Conservation (phyloP, 2,113 vertebrate species). For the Psilopsiagon aymara region DNA sequence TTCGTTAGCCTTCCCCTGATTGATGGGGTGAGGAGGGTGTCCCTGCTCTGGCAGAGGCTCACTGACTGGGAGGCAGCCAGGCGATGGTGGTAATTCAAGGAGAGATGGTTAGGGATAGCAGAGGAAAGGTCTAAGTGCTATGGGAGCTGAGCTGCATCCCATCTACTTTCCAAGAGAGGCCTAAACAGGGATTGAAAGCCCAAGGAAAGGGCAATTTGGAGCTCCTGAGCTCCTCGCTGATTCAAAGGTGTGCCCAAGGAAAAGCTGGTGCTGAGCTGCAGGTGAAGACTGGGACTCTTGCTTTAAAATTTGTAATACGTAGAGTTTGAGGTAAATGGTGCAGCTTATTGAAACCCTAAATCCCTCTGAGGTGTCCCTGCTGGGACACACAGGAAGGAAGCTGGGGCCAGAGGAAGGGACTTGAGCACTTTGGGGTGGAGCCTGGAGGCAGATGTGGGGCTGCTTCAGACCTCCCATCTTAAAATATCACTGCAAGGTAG, state of each 20-base stretch:
- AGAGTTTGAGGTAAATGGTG: background rate
- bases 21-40: background rate
- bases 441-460: background rate
- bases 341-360: background rate
- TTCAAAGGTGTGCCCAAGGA: background rate
- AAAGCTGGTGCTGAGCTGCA: background rate
- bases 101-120: background rate
- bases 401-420: background rate
- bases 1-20: background rate
- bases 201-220: background rate
- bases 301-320: background rate
- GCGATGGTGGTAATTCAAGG: background rate
- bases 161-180: background rate
- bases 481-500: fast-evolving
- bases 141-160: background rate
- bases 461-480: background rate
- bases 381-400: background rate
- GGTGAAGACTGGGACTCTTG: background rate
- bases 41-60: background rate
- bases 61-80: background rate
- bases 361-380: background rate
- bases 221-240: background rate
- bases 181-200: background rate
- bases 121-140: background rate
- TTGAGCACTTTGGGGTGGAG: background rate